phyloP scores from a whole-genome alignment of 2,113 vertebrate species.

The Eonycteris spelaea region DNA sequence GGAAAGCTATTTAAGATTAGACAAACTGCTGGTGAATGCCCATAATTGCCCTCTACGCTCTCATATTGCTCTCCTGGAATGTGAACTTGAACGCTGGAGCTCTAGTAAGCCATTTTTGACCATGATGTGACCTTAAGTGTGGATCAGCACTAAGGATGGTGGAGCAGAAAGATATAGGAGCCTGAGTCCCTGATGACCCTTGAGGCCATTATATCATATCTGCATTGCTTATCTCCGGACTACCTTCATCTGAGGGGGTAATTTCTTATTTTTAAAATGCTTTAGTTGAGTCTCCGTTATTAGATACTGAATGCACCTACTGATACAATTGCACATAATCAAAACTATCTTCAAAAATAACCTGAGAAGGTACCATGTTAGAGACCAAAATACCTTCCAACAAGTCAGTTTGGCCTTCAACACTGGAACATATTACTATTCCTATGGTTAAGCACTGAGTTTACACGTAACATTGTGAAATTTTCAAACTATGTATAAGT shows the following conservation, averaged over 20 bases:
- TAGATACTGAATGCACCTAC: background rate
- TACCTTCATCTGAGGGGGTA: background rate
- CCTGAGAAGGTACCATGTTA: background rate
- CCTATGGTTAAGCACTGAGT: background rate
- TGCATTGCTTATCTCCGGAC: background rate
- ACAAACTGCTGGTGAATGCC: background rate
- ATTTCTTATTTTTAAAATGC: background rate
- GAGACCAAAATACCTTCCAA: background rate
- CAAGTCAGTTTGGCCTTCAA: background rate
- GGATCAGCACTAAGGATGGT: background rate
- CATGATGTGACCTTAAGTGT: background rate
- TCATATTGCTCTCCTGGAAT: conserved; percentile 1
- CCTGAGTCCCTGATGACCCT: background rate
- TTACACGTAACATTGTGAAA: background rate
- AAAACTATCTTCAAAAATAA: background rate
- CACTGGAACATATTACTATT: background rate
- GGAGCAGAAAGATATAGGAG: background rate
- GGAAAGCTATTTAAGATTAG: background rate
- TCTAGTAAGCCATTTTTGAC: background rate
- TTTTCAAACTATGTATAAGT: background rate
- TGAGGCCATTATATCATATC: background rate
- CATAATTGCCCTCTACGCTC: background rate
- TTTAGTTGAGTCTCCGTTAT: background rate
- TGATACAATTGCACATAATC: background rate
- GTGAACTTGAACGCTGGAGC: background rate